Percentiles rank a stretch among this genome's conserved stretches.
Evolutionary conservation across 2,113 vertebrate species (phyloP).

Genomic region (Triplophysa rosa): DNA sequence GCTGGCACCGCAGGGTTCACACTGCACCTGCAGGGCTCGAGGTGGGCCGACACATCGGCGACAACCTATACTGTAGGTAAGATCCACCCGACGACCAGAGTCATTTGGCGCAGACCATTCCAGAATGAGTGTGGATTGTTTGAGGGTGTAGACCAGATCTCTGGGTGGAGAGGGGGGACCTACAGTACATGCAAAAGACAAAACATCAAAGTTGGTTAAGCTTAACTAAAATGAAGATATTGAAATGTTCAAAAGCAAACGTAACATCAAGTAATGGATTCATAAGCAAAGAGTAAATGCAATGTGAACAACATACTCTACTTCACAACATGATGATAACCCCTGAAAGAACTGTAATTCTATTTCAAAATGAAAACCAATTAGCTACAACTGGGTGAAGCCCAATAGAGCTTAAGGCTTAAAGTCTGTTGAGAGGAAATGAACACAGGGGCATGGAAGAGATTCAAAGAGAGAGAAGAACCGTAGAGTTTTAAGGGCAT

Average conservation of each 20-base stretch:
- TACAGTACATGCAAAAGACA: conserved; percentile 59
- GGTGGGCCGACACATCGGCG: conserved; percentile 66
- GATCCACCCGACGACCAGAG: conserved; percentile 81
- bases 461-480: not conserved
- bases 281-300: not conserved
- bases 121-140: conserved; percentile 84
- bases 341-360: conserved; percentile 15
- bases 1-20: conserved; percentile 81
- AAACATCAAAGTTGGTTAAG: not conserved
- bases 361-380: conserved; percentile 28
- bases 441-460: not conserved
- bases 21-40: conserved; percentile 57
- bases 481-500: not conserved
- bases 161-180: conserved; percentile 87
- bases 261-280: not conserved
- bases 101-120: conserved; percentile 84
- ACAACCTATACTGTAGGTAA: conserved; percentile 89
- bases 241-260: not conserved
- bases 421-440: conserved; percentile 14
- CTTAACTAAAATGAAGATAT: not conserved
- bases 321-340: conserved; percentile 8
- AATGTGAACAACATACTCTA: not conserved
- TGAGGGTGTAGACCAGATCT: conserved; percentile 85
- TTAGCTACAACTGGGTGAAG: conserved; percentile 25
- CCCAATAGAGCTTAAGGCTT: conserved; percentile 12